Evolutionary conservation across 2,888 invertebrate species (phyloP).

Genomic region (Trichopoda pennipes): DNA sequence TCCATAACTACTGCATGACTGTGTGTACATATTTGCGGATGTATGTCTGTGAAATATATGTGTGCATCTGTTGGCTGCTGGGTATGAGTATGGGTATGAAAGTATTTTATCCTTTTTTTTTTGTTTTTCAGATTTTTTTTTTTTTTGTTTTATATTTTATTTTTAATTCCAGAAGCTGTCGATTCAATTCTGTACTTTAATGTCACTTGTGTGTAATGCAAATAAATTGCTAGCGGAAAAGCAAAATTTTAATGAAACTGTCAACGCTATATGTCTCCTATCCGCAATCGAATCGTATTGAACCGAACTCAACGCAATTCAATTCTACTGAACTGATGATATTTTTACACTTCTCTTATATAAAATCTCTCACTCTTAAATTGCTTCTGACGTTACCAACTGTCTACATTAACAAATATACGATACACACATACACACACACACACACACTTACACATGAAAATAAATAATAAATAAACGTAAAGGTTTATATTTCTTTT

Average conservation of each 20-base stretch:
- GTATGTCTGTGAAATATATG: constrained; percentile 29
- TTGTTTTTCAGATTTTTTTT: neutral
- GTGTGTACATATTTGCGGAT: neutral
- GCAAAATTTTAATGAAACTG: constrained; percentile 71
- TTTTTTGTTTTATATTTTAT: constrained; percentile 29
- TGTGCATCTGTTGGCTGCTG: neutral
- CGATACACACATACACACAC: neutral
- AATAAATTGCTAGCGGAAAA: constrained; percentile 69
- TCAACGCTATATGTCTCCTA: constrained; percentile 63
- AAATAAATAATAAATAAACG: constrained; percentile 36
- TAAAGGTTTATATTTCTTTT: constrained; percentile 11
- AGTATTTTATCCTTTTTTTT: constrained; percentile 10
- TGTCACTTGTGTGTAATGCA: constrained; percentile 69
- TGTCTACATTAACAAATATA: constrained; percentile 11
- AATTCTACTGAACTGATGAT: constrained; percentile 52
- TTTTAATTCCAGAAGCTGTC: constrained; percentile 65
- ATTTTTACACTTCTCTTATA: constrained; percentile 36
- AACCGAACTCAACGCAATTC: constrained; percentile 36
- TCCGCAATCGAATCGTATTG: constrained; percentile 51
- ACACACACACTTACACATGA: neutral
- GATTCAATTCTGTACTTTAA: constrained; percentile 64
- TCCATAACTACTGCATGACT: neutral
- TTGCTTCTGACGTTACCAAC: constrained; percentile 23
- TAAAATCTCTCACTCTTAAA: constrained; percentile 26
- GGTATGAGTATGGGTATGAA: neutral